phyloP scores from a whole-genome alignment of 2,113 vertebrate genomes.

The Psittacula cyanocephala region DNA sequence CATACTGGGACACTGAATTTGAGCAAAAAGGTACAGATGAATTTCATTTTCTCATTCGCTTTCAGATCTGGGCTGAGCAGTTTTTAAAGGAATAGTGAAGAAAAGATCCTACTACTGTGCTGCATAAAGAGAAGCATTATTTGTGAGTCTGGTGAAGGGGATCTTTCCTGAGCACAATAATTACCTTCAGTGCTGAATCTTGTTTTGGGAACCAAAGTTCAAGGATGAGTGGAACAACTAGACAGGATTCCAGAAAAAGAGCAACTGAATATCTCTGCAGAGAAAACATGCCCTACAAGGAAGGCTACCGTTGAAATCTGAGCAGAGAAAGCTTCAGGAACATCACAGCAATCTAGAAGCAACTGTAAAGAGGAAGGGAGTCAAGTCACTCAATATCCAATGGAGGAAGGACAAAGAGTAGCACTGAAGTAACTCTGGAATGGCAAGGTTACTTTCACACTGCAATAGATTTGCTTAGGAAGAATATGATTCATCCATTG shows the following conservation, averaged over 20 bases:
- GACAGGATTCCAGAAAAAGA: neutral
- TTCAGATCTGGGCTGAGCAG: no score
- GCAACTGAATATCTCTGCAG: neutral
- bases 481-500: neutral
- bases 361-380: neutral
- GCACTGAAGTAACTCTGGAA: neutral
- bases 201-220: neutral
- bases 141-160: neutral
- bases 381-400: neutral
- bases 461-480: neutral
- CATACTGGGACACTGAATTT: neutral
- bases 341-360: neutral
- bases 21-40: neutral
- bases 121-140: neutral
- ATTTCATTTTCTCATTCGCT: neutral
- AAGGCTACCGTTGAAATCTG: neutral
- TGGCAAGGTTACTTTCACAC: neutral
- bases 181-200: neutral
- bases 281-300: neutral
- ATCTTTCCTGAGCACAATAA: neutral
- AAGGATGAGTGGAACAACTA: neutral
- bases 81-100: neutral
- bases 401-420: neutral
- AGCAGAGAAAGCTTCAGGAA: neutral
- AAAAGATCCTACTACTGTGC: neutral